A percentile compares a stretch with the other conserved stretches of the same genome.
Conservation (phyloP, 1,140 invertebrate species). For the Leptinotarsa undecemlineata region DNA sequence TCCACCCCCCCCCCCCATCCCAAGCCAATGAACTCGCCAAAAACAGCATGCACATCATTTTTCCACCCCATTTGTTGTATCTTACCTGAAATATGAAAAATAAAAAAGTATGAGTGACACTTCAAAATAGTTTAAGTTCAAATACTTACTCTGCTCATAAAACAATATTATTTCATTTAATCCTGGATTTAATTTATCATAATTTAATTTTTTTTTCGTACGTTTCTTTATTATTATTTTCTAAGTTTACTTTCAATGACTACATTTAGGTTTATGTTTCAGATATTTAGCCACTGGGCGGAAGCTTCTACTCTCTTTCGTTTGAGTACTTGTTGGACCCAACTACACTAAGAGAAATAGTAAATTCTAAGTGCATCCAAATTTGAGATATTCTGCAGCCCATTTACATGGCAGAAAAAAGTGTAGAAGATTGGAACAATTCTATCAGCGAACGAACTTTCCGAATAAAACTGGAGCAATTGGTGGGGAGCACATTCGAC, state of each 20-base stretch:
- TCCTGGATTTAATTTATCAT: too few relatives aligned
- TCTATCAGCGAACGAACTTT: conserved; percentile 31
- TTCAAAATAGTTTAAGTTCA: too few relatives aligned
- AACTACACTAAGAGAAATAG: neutral
- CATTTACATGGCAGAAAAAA: neutral
- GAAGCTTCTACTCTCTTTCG: neutral
- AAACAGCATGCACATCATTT: too few relatives aligned
- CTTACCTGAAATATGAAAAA: too few relatives aligned
- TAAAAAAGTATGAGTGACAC: too few relatives aligned
- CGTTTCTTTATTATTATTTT: too few relatives aligned
- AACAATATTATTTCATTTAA: too few relatives aligned
- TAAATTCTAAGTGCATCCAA: neutral
- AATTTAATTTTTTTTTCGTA: neutral
- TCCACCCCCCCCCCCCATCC: too few relatives aligned
- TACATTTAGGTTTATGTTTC: neutral
- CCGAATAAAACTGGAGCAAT: conserved; percentile 49
- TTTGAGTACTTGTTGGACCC: neutral
- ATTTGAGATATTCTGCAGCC: conserved; percentile 10
- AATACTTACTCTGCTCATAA: too few relatives aligned
- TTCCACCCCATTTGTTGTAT: too few relatives aligned
- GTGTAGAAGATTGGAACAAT: conserved; percentile 2
- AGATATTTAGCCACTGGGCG: neutral
- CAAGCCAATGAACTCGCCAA: too few relatives aligned
- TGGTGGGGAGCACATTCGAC: conserved; percentile 54
- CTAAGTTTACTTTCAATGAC: neutral